Percentiles rank a stretch among this genome's conserved stretches.
Evolutionary conservation across 2,797 vertebrate genomes (phyloP).

Genomic region (Gephyroberyx darwinii): DNA sequence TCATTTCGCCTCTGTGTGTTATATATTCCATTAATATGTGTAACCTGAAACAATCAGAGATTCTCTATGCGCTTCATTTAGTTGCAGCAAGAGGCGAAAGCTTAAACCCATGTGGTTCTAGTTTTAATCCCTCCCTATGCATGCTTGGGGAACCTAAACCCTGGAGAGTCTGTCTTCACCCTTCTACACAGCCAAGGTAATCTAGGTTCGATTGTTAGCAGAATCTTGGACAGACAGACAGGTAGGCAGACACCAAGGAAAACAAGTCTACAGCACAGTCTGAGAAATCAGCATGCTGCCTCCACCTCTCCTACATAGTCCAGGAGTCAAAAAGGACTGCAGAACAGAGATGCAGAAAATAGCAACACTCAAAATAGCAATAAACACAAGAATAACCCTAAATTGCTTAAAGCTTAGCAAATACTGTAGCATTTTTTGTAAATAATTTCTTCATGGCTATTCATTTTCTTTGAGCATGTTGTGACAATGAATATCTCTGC

Average conservation of each 20-base stretch:
- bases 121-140: constrained; percentile 14
- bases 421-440: neutral
- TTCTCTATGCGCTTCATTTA: constrained; percentile 31
- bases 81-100: constrained; percentile 1
- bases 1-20: constrained; percentile 3
- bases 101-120: constrained; percentile 1
- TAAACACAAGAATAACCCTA: neutral
- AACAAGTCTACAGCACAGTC: neutral
- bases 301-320: neutral
- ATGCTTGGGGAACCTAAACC: constrained; percentile 19
- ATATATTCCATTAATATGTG: neutral
- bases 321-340: constrained; percentile 31
- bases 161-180: constrained; percentile 3
- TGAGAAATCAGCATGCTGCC: neutral
- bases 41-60: constrained; percentile 35
- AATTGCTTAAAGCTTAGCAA: neutral
- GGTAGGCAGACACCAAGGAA: neutral
- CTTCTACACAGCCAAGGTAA: constrained; percentile 13
- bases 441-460: neutral
- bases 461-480: neutral
- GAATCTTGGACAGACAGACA: neutral
- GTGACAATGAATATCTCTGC: neutral
- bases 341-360: constrained; percentile 27
- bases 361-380: neutral
- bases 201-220: neutral